phyloP scores from a whole-genome alignment of 2,888 invertebrate species.

The Acanthosepion lycidas region DNA sequence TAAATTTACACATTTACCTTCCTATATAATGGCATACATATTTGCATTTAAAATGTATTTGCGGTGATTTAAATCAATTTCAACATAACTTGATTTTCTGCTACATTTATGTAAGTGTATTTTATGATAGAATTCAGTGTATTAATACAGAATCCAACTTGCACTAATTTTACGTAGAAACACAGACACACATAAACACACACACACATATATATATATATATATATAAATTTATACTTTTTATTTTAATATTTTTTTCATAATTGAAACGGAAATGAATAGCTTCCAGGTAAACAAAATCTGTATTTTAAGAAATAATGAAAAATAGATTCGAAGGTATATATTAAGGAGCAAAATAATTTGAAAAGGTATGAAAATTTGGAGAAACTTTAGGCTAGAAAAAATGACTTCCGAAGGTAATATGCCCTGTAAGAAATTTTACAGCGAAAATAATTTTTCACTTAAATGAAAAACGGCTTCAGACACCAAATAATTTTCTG shows the following conservation, averaged over 20 bases:
- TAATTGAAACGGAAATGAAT: not conserved
- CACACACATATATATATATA: not conserved
- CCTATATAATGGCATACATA: not conserved
- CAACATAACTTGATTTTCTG: too few species aligned
- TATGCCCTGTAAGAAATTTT: not conserved
- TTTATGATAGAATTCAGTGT: not conserved
- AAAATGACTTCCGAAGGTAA: conserved; percentile 5
- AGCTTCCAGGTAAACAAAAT: conserved; percentile 20
- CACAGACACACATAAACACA: too few species aligned
- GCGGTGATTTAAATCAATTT: too few species aligned
- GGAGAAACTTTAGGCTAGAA: not conserved
- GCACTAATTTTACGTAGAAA: not conserved
- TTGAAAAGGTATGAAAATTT: not conserved
- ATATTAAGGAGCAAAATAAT: not conserved
- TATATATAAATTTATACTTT: not conserved
- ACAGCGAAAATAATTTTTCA: not conserved
- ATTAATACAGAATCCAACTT: too few species aligned
- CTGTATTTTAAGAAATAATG: conserved; percentile 33
- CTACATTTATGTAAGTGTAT: not conserved
- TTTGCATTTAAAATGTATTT: not conserved
- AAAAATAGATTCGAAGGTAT: not conserved
- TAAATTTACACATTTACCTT: not conserved
- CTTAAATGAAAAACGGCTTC: not conserved
- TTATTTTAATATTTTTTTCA: not conserved
- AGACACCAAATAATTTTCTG: not conserved